Base-by-base conservation (phyloP, 2,888 invertebrate genomes). In the Nemoura dubitans region DNA sequence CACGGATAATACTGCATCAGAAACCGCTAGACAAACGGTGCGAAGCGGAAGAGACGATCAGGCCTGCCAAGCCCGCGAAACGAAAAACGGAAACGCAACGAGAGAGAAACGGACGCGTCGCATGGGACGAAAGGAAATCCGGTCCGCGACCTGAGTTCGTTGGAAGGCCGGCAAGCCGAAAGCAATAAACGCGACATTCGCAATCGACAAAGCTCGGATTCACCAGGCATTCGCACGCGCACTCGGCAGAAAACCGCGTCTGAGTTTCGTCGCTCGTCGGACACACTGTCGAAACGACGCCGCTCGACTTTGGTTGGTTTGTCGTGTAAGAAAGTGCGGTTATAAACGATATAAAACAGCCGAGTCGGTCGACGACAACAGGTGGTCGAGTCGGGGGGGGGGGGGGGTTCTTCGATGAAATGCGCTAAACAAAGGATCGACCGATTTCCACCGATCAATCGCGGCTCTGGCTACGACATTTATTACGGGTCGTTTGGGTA, bases 1-100 rank as follows among this genome's bases (percentile, higher is more conserved):
- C n/a, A 83, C n/a, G 28, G 27, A 81, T 30, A 81, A 30, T 30
- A 81, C 81, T 59, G 59, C 59, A 59, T 36, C 10, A 59, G 21
- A 59, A 21, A 59, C 59, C 59, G 14, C 59, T 7, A 59, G 14
- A 59, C 59, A 59, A 14, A 21, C 21, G 14, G 21, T 36, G 59
- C 59, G n/a, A n/a, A n/a, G n/a, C n/a, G n/a, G n/a, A n/a, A n/a
- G n/a, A n/a, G n/a, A n/a, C n/a, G n/a, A n/a, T n/a, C n/a, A 10
- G 21, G 21, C 59, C 14, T 21, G 59, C 16, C 59, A 59, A 21
- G 2, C 59, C 59, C 3, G 59, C 59, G 14, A 59, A 21, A 10
- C 36, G 10, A 36, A 21, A 59, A 59, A 59, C 10, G 14, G 59
- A 59, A 59, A 59, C 3, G 59, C 21, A 59, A 59, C n/a, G n/a